Base-by-base conservation (phyloP, 92 coral and sea anemone genomes). In the Epizoanthus ramosus region DNA sequence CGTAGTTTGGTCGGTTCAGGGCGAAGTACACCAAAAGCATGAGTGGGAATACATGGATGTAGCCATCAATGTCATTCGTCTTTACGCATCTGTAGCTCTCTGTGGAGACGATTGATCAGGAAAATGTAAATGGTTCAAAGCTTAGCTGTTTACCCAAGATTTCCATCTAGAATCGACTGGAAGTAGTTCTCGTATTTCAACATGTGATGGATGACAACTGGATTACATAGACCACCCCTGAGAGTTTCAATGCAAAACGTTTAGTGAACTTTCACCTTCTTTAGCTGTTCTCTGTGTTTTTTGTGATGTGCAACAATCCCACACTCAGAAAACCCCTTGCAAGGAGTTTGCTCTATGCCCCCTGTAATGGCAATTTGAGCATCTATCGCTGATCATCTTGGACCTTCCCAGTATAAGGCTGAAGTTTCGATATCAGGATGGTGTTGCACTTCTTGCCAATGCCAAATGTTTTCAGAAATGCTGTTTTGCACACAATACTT, bases 341-440 rank as follows among this genome's bases (percentile, higher is more conserved):
- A 83, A 12, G 75, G 61, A 75, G 79, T 85, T 85, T 66, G 57
- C 50, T 53, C 83, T 80, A 66, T 83, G 91, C 57, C 91, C 88
- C 79, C 66, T 84, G 71, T 84, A 79, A 85, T 84, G 91, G 71
- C 91, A 88, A 63, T 85, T 88, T 67, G 54, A 25, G 25, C 19
- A 24, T 22, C 66, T 57, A 23, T 21, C 75, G 79, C 52, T 74
- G 83, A 64, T 84, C 87, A 43, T 75, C 83, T 16, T 84, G 68
- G 16, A 84, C 52, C 47, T 68, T 59, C 14, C 87, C 87, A 53
- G 83, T 79, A 19, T 63, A 79, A 25, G 83, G 58, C 31, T 63
- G 72, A 63, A 74, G 65, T 21, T 79, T 83, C 3, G 33, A 63
- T 13, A 84, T 43, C 12, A 84, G 75, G 4, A 45, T 53, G 43